These are phyloP conservation scores for Sinodicranocentrus sp. DNA, from an alignment of 2,888 invertebrate genomes.

Conservation along the genomic window DNA sequence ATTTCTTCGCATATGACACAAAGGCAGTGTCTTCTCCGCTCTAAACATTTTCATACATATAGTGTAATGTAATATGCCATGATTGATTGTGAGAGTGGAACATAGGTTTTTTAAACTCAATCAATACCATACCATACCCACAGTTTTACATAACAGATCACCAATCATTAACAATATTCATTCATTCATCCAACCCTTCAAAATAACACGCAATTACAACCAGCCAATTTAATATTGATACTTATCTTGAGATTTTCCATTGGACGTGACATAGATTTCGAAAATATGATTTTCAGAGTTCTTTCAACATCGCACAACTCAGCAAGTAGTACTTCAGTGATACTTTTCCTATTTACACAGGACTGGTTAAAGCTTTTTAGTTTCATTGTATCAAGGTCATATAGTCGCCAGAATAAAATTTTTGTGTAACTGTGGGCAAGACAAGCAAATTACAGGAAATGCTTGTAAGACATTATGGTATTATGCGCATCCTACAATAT, in stretches of 20 bases:
- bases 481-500: slow-evolving; percentile 1
- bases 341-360: not conserved
- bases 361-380: not conserved
- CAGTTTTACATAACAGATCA: not conserved
- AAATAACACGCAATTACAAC: not conserved
- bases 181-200: not conserved
- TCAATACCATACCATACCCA: slow-evolving; percentile 7
- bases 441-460: slow-evolving; percentile 16
- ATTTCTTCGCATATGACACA: slow-evolving; percentile 32
- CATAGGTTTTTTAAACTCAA: slow-evolving; percentile 6
- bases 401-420: no score
- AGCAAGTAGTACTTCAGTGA: not conserved
- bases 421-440: slow-evolving; percentile 21
- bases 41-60: slow-evolving; percentile 19
- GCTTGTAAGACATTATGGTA: not conserved
- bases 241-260: slow-evolving; percentile 10
- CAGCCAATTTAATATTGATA: slow-evolving; percentile 20
- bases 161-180: not conserved
- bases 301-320: not conserved
- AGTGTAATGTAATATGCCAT: slow-evolving; percentile 23
- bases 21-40: slow-evolving; percentile 7
- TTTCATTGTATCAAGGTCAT: not conserved
- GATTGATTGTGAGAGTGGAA: slow-evolving; percentile 52
- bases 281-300: slow-evolving; percentile 17
- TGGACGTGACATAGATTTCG: slow-evolving; percentile 26